Evolutionary conservation across 2,797 vertebrate species (phyloP).

Genomic region (Vipera ursinii): DNA sequence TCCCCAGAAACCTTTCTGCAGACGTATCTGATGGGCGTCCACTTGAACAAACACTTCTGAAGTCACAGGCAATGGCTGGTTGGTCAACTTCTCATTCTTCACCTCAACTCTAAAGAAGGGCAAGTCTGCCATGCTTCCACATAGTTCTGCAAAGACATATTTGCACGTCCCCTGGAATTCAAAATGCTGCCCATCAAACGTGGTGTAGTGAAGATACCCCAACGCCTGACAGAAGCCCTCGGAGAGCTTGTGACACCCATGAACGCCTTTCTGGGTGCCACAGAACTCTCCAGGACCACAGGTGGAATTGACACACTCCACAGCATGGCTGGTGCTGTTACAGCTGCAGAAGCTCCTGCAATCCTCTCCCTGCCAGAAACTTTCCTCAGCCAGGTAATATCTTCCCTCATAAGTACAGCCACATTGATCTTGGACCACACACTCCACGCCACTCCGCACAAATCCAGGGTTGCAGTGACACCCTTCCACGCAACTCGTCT

Average conservation of each 20-base stretch:
- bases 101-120: conserved; percentile 56
- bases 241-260: conserved; percentile 32
- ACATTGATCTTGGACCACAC: conserved; percentile 19
- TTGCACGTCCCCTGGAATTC: conserved; percentile 69
- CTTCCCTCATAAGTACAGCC: conserved; percentile 35
- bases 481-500: conserved; percentile 20
- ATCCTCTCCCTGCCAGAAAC: background rate
- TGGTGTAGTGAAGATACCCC: conserved; percentile 58
- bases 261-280: conserved; percentile 15
- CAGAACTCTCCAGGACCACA: conserved; percentile 33
- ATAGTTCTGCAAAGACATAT: conserved; percentile 55
- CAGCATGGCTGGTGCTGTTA: background rate
- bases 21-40: conserved; percentile 34
- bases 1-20: background rate
- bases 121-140: conserved; percentile 5
- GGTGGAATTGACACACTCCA: background rate
- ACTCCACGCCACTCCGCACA: background rate
- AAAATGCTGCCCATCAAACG: conserved; percentile 62
- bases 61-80: background rate
- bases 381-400: conserved; percentile 29
- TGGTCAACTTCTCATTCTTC: conserved; percentile 42
- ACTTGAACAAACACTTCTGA: conserved; percentile 42
- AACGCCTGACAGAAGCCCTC: conserved; percentile 50
- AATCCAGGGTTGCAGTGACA: conserved; percentile 31
- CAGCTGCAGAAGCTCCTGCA: background rate